Conservation (phyloP, 2,113 vertebrate species). For the Carassius gibelio region DNA sequence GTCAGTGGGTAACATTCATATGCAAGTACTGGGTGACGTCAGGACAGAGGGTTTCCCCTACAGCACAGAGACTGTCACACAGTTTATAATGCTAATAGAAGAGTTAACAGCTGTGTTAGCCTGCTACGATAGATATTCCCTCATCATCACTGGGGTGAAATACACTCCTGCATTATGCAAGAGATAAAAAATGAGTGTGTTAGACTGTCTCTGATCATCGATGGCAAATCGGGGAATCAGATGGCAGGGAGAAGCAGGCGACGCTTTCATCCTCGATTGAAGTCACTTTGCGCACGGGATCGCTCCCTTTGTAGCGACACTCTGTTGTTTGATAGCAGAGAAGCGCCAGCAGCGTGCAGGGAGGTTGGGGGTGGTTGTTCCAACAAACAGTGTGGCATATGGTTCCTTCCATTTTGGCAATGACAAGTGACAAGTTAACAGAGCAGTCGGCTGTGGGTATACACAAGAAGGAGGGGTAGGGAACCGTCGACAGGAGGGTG, state of each 20-base stretch:
- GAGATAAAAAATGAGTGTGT: constrained; percentile 68
- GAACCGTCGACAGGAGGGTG: constrained; percentile 58
- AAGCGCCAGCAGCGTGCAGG: constrained; percentile 47
- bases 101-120: constrained; percentile 68
- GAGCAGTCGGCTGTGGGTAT: constrained; percentile 73
- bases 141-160: constrained; percentile 33
- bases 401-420: constrained; percentile 81
- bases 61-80: background rate
- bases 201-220: constrained; percentile 50
- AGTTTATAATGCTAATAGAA: constrained; percentile 4
- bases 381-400: constrained; percentile 84
- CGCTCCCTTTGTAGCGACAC: constrained; percentile 47
- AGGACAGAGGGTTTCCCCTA: constrained; percentile 1
- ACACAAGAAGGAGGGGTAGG: constrained; percentile 60
- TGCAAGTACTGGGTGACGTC: constrained; percentile 8
- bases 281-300: constrained; percentile 51
- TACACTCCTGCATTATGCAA: constrained; percentile 62
- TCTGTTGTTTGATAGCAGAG: constrained; percentile 46
- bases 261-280: constrained; percentile 69
- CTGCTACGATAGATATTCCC: constrained; percentile 49
- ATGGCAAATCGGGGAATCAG: constrained; percentile 51
- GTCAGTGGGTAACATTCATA: background rate
- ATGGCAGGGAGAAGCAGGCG: constrained; percentile 44
- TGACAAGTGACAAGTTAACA: constrained; percentile 85
- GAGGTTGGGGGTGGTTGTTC: constrained; percentile 73